Conservation (phyloP, 1,140 invertebrate genomes). For the Formica exsecta region DNA sequence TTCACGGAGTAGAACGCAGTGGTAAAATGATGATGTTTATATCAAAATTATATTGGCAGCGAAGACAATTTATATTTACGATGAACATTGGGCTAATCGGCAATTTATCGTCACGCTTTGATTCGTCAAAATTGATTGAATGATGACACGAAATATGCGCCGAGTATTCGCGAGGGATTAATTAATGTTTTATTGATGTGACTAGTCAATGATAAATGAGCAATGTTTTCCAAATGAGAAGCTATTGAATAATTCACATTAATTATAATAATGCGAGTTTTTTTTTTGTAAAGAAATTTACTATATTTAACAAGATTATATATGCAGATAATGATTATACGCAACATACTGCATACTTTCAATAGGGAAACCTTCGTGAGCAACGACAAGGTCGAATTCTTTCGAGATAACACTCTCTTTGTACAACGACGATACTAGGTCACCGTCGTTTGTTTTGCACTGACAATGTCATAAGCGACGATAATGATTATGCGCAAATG, state of each 20-base stretch:
- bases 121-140: constrained; percentile 22
- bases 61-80: constrained; percentile 12
- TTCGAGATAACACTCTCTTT: constrained; percentile 45
- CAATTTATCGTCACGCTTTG: constrained; percentile 32
- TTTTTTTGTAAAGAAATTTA: constrained; percentile 25
- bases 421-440: constrained; percentile 49
- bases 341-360: neutral
- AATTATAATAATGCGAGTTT: constrained; percentile 29
- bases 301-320: constrained; percentile 23
- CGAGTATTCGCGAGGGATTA: neutral
- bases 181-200: constrained; percentile 32
- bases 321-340: neutral
- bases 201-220: constrained; percentile 2
- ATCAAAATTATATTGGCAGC: constrained; percentile 2
- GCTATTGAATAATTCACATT: constrained; percentile 41
- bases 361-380: neutral
- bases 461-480: constrained; percentile 39
- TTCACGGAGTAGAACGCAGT: neutral
- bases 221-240: constrained; percentile 21
- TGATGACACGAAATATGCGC: neutral
- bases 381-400: constrained; percentile 7
- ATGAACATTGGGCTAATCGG: neutral
- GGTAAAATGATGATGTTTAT: neutral
- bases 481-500: constrained; percentile 57
- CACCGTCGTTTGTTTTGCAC: constrained; percentile 60